These are phyloP conservation scores for Ptychadena robeensis DNA, from an alignment of 2,797 vertebrate genomes.

Conservation along the genomic window DNA sequence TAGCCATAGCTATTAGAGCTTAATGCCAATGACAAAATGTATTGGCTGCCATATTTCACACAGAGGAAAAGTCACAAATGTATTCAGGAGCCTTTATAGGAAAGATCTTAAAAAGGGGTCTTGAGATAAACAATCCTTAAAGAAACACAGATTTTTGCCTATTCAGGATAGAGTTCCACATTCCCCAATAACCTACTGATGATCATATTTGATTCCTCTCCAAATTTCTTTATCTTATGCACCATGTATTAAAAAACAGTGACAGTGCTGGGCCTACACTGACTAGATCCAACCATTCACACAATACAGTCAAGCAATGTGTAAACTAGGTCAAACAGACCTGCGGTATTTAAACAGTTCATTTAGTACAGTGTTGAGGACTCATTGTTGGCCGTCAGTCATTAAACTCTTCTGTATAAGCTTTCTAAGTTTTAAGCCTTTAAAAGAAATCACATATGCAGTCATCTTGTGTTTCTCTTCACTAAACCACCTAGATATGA, in stretches of 20 bases:
- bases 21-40: constrained; percentile 21
- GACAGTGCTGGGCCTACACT: too few species aligned
- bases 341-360: too few species aligned
- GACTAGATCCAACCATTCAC: too few species aligned
- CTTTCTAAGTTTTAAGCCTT: too few species aligned
- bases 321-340: background rate
- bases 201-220: background rate
- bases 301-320: too few species aligned
- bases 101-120: background rate
- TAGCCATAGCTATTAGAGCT: constrained; percentile 19
- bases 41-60: background rate
- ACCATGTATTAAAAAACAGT: background rate
- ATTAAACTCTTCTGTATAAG: too few species aligned
- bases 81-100: background rate
- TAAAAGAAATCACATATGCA: too few species aligned
- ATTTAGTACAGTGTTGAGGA: background rate
- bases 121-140: background rate
- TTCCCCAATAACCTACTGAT: background rate
- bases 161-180: too few species aligned
- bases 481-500: background rate
- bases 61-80: background rate
- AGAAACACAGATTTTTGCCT: background rate
- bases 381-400: too few species aligned
- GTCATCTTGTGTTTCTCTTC: background rate
- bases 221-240: background rate